Base-by-base conservation (phyloP, 1,140 invertebrate species). In the Caenorhabditis remanei region DNA sequence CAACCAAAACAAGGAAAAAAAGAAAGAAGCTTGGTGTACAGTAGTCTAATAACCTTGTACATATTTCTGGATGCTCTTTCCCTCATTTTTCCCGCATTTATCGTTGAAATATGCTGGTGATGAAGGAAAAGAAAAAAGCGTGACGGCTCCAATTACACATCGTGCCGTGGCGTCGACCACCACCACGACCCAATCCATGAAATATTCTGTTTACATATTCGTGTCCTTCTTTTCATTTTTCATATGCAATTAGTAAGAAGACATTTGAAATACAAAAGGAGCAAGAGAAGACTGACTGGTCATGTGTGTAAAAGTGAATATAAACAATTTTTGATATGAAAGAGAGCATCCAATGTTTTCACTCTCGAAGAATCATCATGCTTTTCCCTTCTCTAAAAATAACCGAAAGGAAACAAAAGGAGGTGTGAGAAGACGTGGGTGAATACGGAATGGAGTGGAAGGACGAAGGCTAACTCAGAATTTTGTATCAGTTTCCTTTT, bases 131-230 rank as follows among this genome's bases (percentile, higher is more conserved):
- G 50, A 53, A 53, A n/a, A 16, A 50, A 50, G 71, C 46, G 24
- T 41, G 71, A 50, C 71, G 71, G 71, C 71, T 79, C 71, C 71
- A 79, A 79, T 79, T 79, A 79, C 71, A 79, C 71, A 48, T 71
- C 41, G 65, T 65, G 61, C 16, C 67, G 16, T 79, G 46, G 71
- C 71, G 71, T 16, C 40, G 40, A n/a, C 43, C 65, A 43, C 8
- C 32, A 32, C 50, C 24, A 63, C 46, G 46, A 50, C 46, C 71
- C 43, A 48, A 48, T 50, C 71, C 71, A 79, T 79, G 71, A 79
- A 79, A 79, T 50, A 79, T 79, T 79, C 43, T 79, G 71, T 79
- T 79, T 79, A 79, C 71, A 79, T 63, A 63, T 79, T 79, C 46
- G 4, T 67, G 24, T 21, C 53, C 40, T 67, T 16, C 24, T 79